Evolutionary conservation across 2,113 vertebrate genomes (phyloP).

Genomic region (Psilopsiagon aurifrons): DNA sequence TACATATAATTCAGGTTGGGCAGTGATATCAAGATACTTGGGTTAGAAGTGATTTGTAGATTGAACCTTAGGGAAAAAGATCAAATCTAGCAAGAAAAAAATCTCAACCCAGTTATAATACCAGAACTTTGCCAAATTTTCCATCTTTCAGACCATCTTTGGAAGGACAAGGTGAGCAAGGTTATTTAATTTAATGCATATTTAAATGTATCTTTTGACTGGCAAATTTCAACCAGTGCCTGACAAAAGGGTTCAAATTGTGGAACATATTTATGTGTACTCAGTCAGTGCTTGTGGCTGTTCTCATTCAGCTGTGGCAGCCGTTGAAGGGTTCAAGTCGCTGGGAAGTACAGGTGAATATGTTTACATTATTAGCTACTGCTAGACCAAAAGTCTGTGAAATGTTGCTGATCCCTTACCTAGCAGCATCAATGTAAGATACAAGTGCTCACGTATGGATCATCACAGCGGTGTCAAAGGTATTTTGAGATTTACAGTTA

Average conservation of each 20-base stretch:
- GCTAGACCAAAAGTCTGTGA: not conserved
- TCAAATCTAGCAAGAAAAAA: not conserved
- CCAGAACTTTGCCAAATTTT: not conserved
- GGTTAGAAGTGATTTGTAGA: not conserved
- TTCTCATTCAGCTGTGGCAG: not conserved
- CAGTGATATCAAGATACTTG: accelerated
- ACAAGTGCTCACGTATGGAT: not conserved
- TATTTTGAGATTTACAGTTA: not conserved
- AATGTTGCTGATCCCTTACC: not conserved
- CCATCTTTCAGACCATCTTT: not conserved
- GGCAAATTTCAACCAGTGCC: not conserved
- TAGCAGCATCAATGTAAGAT: not conserved
- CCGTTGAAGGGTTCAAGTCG: not conserved
- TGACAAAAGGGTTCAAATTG: not conserved
- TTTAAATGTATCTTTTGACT: not conserved
- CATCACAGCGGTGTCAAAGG: accelerated
- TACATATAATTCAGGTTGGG: not conserved
- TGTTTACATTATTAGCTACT: not conserved
- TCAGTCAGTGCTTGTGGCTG: accelerated
- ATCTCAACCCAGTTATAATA: not conserved
- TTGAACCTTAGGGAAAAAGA: not conserved
- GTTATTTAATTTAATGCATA: not conserved
- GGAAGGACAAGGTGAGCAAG: not conserved
- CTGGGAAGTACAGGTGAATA: not conserved
- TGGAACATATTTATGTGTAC: not conserved